Evolutionary conservation across 2,888 invertebrate species (phyloP), one percentile per base, ranked within the genome.

Genomic region (Sinodicranocentrus sp.): DNA sequence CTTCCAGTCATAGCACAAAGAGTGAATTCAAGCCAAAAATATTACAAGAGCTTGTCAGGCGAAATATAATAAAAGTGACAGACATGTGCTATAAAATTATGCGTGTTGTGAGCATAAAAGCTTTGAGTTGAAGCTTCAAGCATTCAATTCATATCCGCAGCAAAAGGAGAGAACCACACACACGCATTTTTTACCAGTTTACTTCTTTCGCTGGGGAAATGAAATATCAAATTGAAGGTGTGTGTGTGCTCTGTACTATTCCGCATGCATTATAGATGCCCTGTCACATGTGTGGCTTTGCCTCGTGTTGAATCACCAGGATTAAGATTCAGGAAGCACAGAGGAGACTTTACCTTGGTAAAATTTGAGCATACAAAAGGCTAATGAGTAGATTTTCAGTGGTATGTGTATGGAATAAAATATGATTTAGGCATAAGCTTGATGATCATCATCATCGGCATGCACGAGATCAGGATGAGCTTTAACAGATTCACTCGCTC

Each of bases 31-130:
- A 52, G 6, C 25, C 23, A 25, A 57, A 57, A 57, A 25, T 25
- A 57, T 57, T 57, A 13, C 13, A 25, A 17, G 63, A 63, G 26
- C 33, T 21, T 61, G 61, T 39, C 23, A 17, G 21, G 43, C 19
- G 17, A 23, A 54, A 52, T 52, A 15, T 52, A 15, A 71, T 48
- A 71, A 71, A 71, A 71, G 57, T 71, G 71, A 57, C 71, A 71
- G 71, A 54, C 57, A n/a, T 39, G 54, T 21, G 44, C 57, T 57
- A 71, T 57, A 71, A 71, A 71, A 57, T 71, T 57, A 71, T 71
- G 67, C 57, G 57, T 57, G 57, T 57, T 17, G 57, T 57, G 25
- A 57, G 23, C 48, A 17, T 48, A 48, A 48, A 48, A 48, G 15
- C n/a, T 48, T 2, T 48, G 48, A 48, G 17, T 2, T 2, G n/a